Conservation (phyloP, 2,888 invertebrate species). For the Scaptomyza polygonia region DNA sequence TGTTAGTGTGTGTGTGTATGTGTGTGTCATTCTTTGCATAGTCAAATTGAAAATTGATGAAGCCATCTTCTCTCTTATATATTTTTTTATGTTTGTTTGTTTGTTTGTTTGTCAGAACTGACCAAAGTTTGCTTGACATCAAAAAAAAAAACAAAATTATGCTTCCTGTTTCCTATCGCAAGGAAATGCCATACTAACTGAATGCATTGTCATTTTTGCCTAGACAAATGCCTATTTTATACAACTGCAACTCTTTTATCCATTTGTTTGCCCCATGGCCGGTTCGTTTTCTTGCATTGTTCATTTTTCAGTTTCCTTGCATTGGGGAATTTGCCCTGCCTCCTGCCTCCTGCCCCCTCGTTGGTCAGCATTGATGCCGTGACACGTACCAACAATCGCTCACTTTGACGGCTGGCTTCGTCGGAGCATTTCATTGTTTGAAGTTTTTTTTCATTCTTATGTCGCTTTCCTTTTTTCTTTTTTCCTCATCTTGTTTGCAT, state of each 20-base stretch:
- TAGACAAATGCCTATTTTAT: conserved; percentile 14
- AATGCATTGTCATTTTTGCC: conserved; percentile 31
- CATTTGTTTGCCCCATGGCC: not conserved
- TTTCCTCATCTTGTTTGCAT: conserved; percentile 16
- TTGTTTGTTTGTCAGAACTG: not conserved
- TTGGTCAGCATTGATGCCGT: conserved; percentile 63
- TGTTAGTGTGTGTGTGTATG: not conserved
- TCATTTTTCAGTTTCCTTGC: conserved; percentile 27
- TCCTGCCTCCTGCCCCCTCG: too few species aligned
- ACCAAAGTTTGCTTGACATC: conserved; percentile 38
- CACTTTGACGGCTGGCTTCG: conserved; percentile 66
- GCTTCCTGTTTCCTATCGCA: conserved; percentile 23
- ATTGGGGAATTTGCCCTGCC: conserved; percentile 25
- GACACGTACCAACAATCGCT: conserved; percentile 71
- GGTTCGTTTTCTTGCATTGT: conserved; percentile 16
- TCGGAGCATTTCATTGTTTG: conserved; percentile 54
- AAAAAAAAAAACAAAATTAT: conserved; percentile 39
- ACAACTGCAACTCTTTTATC: conserved; percentile 10
- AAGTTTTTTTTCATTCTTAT: conserved; percentile 29
- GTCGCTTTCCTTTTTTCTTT: too few species aligned
- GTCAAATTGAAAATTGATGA: conserved; percentile 62
- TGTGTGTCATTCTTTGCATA: conserved; percentile 52
- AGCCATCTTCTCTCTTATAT: conserved; percentile 6
- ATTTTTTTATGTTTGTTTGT: not conserved
- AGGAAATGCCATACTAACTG: conserved; percentile 9